Base-by-base conservation (phyloP, 2,888 invertebrate species). In the Chymomyza procnemis region DNA sequence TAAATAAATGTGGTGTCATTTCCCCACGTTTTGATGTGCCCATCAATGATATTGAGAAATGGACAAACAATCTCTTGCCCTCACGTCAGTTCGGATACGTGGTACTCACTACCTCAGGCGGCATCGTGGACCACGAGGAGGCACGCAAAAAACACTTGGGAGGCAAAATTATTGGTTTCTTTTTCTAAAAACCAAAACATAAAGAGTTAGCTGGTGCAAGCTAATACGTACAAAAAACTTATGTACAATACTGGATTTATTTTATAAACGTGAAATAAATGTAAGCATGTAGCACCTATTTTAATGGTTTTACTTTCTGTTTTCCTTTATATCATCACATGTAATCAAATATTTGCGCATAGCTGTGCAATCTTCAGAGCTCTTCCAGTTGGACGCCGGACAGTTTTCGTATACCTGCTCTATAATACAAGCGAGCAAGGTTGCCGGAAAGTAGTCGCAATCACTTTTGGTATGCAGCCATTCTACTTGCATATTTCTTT, bases 91-190 rank as follows among this genome's bases (percentile, higher is more conserved):
- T 99, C 92, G 99, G 99, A 86, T 99, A 96, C 92, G 95, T 99
- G 90, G 99, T 99, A 65, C 93, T 99, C 88, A 99, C 99, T 82
- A 99, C 99, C 66, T 99, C 99, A 88, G 98, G 98, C 87, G 99
- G 99, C 85, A 99, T 99, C 90, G 99, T 99, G 99, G 99, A 99
- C 91, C 99, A 99, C 89, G 99, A 99, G 93, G 99, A 99, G 93
- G 99, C 99, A 83, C 96, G 99, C 93, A 94, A 98, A 92, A 99
- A 99, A 95, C 99, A 99, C 94, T 94, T 99, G 80, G 99, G 99
- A 94, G 99, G 99, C 89, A 99, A 99, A 94, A 99, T 99, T 91
- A 94, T 99, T 91, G 99, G 99, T 92, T 99, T 99, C 94, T 99
- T 99, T 96, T 99, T 99, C 94, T 99, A 96, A 96, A 12, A 9